Percentiles rank a stretch among this genome's conserved stretches.
These are phyloP conservation scores for Drosophila persimilis DNA, from an alignment of 1,140 invertebrate genomes.

Conservation along the genomic window DNA sequence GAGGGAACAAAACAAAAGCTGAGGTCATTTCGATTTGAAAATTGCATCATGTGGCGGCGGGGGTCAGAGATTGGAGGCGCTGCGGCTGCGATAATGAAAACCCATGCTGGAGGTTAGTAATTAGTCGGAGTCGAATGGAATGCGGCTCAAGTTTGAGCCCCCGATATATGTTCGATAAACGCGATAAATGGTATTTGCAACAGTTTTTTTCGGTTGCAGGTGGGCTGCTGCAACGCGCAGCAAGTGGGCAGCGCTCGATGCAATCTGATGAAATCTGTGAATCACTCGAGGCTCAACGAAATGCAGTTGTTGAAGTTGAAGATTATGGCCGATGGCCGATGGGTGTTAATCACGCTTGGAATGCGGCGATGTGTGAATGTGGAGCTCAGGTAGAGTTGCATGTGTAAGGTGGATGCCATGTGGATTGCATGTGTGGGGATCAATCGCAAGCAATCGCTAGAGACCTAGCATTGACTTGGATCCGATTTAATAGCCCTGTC, in stretches of 20 bases:
- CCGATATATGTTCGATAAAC: conserved; percentile 34
- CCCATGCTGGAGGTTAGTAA: conserved; percentile 56
- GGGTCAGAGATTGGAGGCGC: conserved; percentile 15
- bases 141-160: conserved; percentile 55
- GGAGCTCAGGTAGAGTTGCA: conserved; percentile 20
- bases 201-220: conserved; percentile 21
- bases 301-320: conserved; percentile 35
- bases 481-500: conserved; percentile 7
- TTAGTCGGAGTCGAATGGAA: conserved; percentile 64
- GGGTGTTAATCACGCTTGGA: conserved; percentile 36
- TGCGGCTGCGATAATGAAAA: conserved; percentile 40
- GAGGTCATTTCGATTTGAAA: conserved; percentile 66
- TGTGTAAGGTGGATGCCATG: conserved; percentile 1
- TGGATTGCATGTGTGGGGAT: conserved; percentile 3
- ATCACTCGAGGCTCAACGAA: conserved; percentile 16
- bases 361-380: conserved; percentile 30
- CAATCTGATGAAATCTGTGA: conserved; percentile 60
- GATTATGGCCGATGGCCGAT: conserved; percentile 30
- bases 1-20: conserved; percentile 40
- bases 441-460: neutral
- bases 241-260: conserved; percentile 29
- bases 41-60: conserved; percentile 37
- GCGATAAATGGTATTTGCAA: conserved; percentile 59
- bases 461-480: conserved; percentile 24
- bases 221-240: conserved; percentile 1